Percentiles rank a stretch among this genome's conserved stretches.
Evolutionary conservation across 2,888 invertebrate genomes (phyloP).

Genomic region (Amblyjoppa fuscipennis): DNA sequence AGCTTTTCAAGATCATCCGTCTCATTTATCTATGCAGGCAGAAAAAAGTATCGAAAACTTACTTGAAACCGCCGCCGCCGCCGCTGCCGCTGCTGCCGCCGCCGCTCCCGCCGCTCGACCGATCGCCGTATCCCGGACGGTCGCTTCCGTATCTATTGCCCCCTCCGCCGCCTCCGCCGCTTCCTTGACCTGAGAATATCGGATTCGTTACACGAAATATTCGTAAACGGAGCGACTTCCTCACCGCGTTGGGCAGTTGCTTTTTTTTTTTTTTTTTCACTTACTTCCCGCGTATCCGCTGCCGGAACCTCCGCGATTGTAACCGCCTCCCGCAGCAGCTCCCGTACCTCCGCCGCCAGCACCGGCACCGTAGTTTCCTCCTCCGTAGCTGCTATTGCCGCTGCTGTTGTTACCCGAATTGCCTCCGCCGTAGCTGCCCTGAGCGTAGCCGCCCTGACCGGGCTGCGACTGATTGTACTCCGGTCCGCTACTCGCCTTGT

Average conservation of each 20-base stretch:
- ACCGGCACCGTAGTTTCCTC: conserved; percentile 84
- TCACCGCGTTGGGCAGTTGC: neutral
- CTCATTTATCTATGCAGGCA: conserved; percentile 24
- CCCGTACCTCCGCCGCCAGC: conserved; percentile 74
- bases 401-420: conserved; percentile 85
- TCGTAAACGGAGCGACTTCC: neutral
- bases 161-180: conserved; percentile 76
- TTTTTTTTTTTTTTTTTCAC: neutral
- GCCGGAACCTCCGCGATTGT: conserved; percentile 80
- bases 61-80: conserved; percentile 83
- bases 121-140: conserved; percentile 86
- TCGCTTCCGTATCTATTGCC: conserved; percentile 82
- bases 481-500: conserved; percentile 74
- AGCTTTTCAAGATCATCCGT: conserved; percentile 14
- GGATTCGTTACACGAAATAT: neutral
- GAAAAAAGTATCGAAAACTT: conserved; percentile 78
- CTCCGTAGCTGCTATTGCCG: conserved; percentile 86
- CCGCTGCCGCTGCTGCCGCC: conserved; percentile 70
- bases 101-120: conserved; percentile 83
- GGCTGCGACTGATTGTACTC: conserved; percentile 79
- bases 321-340: conserved; percentile 84
- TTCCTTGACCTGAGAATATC: conserved; percentile 85
- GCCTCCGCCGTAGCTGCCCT: conserved; percentile 78
- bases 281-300: conserved; percentile 78
- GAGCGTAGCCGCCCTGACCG: conserved; percentile 78